These are phyloP conservation scores for Varanus salvator DNA, from an alignment of 2,113 vertebrate genomes.

Conservation along the genomic window DNA sequence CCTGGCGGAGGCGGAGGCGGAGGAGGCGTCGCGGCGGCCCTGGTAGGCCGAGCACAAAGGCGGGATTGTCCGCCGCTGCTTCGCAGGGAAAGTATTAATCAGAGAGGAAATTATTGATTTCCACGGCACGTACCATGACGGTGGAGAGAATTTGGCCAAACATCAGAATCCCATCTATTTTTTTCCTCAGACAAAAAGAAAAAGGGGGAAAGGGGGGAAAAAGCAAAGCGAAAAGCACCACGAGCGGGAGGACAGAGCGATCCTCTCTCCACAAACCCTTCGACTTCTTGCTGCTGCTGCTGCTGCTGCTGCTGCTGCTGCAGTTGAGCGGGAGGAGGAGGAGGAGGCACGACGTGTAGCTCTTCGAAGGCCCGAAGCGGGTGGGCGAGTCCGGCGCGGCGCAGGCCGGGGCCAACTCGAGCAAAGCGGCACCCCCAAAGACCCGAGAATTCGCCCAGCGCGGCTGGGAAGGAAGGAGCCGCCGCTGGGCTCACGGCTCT, in stretches of 20 bases:
- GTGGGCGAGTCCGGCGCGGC: not conserved
- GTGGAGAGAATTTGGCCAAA: not conserved
- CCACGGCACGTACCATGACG: conserved; percentile 39
- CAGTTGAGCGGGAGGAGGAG: not conserved
- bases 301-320: not conserved
- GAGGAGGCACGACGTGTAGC: not conserved
- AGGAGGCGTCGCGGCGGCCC: not conserved
- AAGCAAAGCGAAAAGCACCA: not conserved
- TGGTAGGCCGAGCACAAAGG: conserved; percentile 7
- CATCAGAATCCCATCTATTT: conserved; percentile 14
- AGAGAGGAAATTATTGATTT: conserved; percentile 43
- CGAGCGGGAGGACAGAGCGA: not conserved
- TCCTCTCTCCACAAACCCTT: conserved; percentile 30
- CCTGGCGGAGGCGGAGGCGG: not conserved
- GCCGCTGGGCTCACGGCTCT: not conserved
- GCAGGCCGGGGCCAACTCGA: not conserved
- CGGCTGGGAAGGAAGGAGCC: not conserved
- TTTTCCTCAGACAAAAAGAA: not conserved
- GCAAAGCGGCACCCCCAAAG: not conserved
- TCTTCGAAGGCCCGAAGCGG: not conserved
- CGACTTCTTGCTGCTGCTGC: conserved; percentile 23
- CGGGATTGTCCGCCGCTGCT: not conserved
- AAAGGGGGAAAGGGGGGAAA: not conserved
- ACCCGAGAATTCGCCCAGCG: not conserved
- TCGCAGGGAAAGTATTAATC: conserved; percentile 37